These are phyloP conservation scores for Terebella lapidaria DNA, from an alignment of 2,888 invertebrate genomes.

Conservation along the genomic window DNA sequence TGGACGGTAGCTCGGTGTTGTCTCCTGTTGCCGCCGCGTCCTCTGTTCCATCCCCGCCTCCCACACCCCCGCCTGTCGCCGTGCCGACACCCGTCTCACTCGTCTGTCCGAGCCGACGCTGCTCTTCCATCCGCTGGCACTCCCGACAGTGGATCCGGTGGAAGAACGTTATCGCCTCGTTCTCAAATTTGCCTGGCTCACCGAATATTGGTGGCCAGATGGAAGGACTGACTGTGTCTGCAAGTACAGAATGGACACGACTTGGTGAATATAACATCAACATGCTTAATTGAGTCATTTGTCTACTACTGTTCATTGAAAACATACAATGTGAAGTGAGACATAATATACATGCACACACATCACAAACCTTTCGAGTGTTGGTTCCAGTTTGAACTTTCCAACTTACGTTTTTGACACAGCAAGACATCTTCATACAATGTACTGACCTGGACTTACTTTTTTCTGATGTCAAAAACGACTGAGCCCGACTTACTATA, in stretches of 20 bases:
- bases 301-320: no score
- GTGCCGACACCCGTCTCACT: neutral
- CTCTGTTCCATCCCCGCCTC: neutral
- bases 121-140: slow-evolving; percentile 23
- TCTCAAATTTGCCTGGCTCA: slow-evolving; percentile 11
- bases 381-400: no score
- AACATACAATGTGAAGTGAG: no score
- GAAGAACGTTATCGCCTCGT: slow-evolving; percentile 22
- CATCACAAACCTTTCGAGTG: no score
- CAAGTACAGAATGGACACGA: neutral
- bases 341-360: no score
- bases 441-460: no score
- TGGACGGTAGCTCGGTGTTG: neutral
- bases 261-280: no score
- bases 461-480: no score
- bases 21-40: slow-evolving; percentile 9
- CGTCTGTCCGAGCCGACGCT: neutral
- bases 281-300: no score
- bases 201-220: slow-evolving; percentile 19
- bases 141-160: slow-evolving; percentile 27
- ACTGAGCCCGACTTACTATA: no score
- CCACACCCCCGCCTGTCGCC: neutral
- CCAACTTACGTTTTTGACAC: no score
- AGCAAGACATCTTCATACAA: no score
- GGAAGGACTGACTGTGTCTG: slow-evolving; percentile 5